Evolutionary conservation across 2,113 vertebrate species (phyloP), one percentile per base, ranked within the genome.

Genomic region (Lasiurus borealis): DNA sequence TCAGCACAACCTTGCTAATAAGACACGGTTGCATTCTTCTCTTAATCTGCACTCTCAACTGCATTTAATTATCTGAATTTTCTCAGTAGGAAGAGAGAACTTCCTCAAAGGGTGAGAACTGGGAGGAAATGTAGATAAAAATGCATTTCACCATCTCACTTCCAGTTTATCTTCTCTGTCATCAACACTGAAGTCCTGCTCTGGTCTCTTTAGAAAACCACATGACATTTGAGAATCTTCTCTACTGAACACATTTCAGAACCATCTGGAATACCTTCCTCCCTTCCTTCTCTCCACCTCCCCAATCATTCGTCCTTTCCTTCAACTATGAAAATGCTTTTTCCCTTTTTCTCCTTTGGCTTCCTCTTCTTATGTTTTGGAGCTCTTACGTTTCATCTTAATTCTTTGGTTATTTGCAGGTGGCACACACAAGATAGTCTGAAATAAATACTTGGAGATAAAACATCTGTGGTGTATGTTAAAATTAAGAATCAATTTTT

Each of bases 191-290:
- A 82, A 91, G 93, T 88, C 94, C 92, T 94, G 95, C 94, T 97
- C 97, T 95, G 95, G 85, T 96, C 91, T 96, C 81, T 96, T 96
- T 91, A 94, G 95, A 96, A 97, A 97, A 96, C 69, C 88, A 97
- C 90, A 96, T 95, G 95, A 93, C 86, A 95, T 97, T 97, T 97
- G 88, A 97, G 92, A 96, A 92, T 96, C 97, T 92, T 97, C 92
- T 96, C 54, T 85, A 68, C 90, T 80, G 83, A 59, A 57, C 92
- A 93, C 78, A 95, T 93, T 96, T 94, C 84, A 97, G 89, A 93
- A 88, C 92, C 96, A 97, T 96, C 95, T 96, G 94, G 93, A 95
- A 92, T 19, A 96, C 87, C 95, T 97, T 95, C 95, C 84, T 95
- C 94, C 64, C 71, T 86, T 93, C 95, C 94, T 96, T 94, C 89